Evolutionary conservation across 2,797 vertebrate genomes (phyloP).

Genomic region (Gambelia wislizenii): DNA sequence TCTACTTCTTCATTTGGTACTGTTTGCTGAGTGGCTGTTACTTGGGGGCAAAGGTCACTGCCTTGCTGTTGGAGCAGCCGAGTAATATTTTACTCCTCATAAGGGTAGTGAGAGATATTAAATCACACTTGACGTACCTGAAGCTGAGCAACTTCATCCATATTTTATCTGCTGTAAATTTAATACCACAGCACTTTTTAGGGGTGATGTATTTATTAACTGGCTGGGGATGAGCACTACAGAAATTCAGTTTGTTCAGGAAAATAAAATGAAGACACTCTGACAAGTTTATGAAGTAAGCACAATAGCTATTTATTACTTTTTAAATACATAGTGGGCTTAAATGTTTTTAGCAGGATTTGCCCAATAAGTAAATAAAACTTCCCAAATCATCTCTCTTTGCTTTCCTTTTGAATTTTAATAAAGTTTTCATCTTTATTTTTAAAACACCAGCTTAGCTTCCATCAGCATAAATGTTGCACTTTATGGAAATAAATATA

Average conservation of each 20-base stretch:
- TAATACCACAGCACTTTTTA: slow-evolving; percentile 96
- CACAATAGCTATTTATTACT: slow-evolving; percentile 91
- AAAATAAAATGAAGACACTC: slow-evolving; percentile 92
- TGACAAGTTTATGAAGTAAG: slow-evolving; percentile 97
- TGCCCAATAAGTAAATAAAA: slow-evolving; percentile 81
- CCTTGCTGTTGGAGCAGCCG: slow-evolving; percentile 82
- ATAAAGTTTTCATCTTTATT: slow-evolving; percentile 77
- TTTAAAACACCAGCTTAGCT: slow-evolving; percentile 57
- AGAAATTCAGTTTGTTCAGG: slow-evolving; percentile 90
- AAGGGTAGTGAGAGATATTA: slow-evolving; percentile 89
- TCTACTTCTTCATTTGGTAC: slow-evolving; percentile 84
- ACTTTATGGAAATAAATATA: slow-evolving; percentile 69
- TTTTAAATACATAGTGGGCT: slow-evolving; percentile 79
- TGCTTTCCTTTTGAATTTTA: slow-evolving; percentile 79
- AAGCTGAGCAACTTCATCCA: slow-evolving; percentile 92
- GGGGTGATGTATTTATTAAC: slow-evolving; percentile 97
- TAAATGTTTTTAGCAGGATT: slow-evolving; percentile 81
- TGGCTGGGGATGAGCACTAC: slow-evolving; percentile 83
- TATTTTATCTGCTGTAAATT: slow-evolving; percentile 93
- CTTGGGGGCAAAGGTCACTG: slow-evolving; percentile 86
- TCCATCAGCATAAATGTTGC: slow-evolving; percentile 53
- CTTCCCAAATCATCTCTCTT: slow-evolving; percentile 74
- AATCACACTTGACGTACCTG: slow-evolving; percentile 98
- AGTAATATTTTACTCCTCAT: slow-evolving; percentile 89
- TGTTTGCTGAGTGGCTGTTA: slow-evolving; percentile 92